phyloP scores from a whole-genome alignment of 2,113 vertebrate genomes.

The Tinamus guttatus region DNA sequence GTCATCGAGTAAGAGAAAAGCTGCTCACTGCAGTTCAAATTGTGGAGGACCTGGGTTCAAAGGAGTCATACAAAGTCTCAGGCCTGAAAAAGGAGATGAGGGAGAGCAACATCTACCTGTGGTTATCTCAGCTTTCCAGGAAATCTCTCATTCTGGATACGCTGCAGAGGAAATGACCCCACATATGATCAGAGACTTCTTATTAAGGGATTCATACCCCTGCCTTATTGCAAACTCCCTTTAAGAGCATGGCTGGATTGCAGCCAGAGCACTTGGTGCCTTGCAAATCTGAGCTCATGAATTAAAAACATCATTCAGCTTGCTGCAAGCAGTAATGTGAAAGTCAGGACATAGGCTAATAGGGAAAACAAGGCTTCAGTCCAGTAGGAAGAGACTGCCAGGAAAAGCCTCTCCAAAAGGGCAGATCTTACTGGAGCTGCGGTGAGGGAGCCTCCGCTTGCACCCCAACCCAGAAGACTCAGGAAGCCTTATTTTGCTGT shows the following conservation, averaged over 20 bases:
- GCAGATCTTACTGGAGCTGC: rapidly evolving
- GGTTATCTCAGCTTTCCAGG: neutral
- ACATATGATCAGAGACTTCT: neutral
- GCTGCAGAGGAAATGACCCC: neutral
- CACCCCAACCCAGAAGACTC: neutral
- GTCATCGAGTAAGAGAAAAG: neutral
- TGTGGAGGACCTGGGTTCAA: rapidly evolving
- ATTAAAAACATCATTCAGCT: neutral
- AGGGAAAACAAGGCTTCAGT: rapidly evolving
- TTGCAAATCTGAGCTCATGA: neutral
- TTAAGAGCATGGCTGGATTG: neutral
- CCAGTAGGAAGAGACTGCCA: neutral
- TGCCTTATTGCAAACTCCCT: neutral
- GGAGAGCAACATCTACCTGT: neutral
- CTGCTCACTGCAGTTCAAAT: neutral
- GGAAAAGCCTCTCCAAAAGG: neutral
- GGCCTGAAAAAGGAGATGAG: neutral
- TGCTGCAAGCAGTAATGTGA: neutral
- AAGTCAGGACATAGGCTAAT: neutral
- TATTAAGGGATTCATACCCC: neutral
- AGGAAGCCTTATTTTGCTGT: rapidly evolving
- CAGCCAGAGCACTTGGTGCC: neutral
- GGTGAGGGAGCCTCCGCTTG: neutral
- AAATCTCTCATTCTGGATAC: neutral
- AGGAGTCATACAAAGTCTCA: neutral